Conservation (phyloP, 2,113 vertebrate genomes). For the Laticauda laticaudata region DNA sequence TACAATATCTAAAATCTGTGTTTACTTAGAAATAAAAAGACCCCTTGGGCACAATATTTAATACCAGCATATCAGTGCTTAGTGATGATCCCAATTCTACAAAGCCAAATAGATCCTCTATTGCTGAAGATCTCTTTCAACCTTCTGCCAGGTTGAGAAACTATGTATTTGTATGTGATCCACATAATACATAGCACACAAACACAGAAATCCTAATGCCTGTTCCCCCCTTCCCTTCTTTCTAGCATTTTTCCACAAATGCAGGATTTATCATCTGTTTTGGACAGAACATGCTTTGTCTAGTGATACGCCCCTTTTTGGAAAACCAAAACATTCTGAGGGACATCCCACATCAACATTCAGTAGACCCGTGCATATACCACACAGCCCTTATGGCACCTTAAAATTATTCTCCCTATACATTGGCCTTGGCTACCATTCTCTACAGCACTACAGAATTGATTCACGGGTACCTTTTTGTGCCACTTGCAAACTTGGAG, state of each 20-base stretch:
- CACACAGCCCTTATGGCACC: not conserved
- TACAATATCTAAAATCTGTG: not conserved
- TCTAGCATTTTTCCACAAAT: not conserved
- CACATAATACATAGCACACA: not conserved
- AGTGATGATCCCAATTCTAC: not conserved
- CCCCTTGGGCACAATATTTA: not conserved
- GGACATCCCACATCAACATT: not conserved
- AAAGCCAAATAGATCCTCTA: not conserved
- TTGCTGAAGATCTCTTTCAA: not conserved
- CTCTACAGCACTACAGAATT: not conserved
- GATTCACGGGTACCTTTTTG: not conserved
- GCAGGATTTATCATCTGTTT: not conserved
- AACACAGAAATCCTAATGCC: not conserved
- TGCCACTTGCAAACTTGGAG: not conserved
- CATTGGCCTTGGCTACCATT: not conserved
- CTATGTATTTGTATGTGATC: not conserved
- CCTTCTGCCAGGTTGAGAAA: not conserved
- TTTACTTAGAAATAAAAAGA: not conserved
- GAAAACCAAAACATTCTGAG: not conserved
- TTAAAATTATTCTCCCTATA: not conserved
- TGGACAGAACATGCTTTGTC: not conserved
- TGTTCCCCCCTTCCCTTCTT: not conserved
- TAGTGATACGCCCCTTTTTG: not conserved
- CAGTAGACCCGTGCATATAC: not conserved
- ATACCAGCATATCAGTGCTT: not conserved